These are phyloP conservation scores for Nasonia giraulti DNA, from an alignment of 1,140 invertebrate genomes.

Conservation along the genomic window DNA sequence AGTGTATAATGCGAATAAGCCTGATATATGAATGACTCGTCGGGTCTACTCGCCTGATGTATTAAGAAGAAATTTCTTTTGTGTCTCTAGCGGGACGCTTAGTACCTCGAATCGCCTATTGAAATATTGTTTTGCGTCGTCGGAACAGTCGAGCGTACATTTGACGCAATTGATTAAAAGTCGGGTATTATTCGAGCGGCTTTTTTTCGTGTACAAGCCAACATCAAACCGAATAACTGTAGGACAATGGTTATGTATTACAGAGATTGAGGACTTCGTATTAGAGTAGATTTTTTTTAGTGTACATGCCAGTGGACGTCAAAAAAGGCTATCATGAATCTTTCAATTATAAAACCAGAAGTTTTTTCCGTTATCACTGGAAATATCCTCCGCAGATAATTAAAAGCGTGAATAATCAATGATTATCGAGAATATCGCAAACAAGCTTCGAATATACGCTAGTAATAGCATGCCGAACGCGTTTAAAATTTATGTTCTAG, in stretches of 20 bases:
- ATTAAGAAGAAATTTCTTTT: background rate
- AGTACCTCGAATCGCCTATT: background rate
- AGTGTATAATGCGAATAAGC: background rate
- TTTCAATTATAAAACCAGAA: background rate
- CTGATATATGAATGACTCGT: background rate
- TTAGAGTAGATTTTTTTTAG: background rate
- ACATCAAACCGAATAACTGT: too few relatives aligned
- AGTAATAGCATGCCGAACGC: background rate
- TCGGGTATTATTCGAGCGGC: background rate
- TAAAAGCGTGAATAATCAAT: conserved; percentile 3
- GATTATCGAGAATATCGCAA: background rate
- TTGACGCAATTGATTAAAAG: background rate
- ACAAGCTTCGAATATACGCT: background rate
- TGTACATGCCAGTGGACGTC: background rate
- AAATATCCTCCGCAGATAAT: background rate
- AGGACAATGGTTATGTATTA: too few relatives aligned
- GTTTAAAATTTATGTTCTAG: background rate
- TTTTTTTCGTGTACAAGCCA: background rate
- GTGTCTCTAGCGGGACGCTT: background rate
- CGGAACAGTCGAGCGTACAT: background rate
- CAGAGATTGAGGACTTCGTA: background rate
- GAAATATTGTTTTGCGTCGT: background rate
- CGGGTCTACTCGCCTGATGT: background rate
- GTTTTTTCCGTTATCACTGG: background rate
- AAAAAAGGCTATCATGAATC: background rate